Evolutionary conservation across 2,888 invertebrate genomes (phyloP), one percentile per base, ranked within the genome.

Genomic region (Hipparchia semele): DNA sequence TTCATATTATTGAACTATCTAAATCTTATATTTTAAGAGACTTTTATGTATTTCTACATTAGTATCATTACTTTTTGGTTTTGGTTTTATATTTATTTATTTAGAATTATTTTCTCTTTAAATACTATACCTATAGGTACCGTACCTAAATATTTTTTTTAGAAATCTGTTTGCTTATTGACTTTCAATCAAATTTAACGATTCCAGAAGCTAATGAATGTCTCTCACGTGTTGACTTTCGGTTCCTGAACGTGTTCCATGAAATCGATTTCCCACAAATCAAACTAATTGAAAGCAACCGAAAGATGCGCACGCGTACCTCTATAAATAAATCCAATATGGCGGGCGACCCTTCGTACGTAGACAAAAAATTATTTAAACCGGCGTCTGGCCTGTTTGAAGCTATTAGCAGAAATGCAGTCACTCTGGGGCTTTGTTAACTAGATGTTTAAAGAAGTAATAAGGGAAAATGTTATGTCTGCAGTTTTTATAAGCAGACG

Each of bases 251-350:
- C 73, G 75, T 72, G 78, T 84, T 84, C 82, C 82, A 71, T 84
- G 83, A 85, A 87, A 86, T 86, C 84, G 84, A 86, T 87, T 87
- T 83, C 82, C 81, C 82, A 87, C 86, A 90, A 89, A 91, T 91
- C 88, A 90, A 89, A 89, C 87, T 91, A 90, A 89, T 89, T 90
- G 91, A 91, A 89, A 80, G 84, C 86, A 84, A 77, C 77, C 79
- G 82, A 86, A 85, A 84, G 81, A 81, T 71, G 81, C 86, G 85
- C 89, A 84, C 86, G 88, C 86, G 86, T 81, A 74, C 71, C 79
- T 78, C 87, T 88, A 89, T 82, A 88, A 89, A 89, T 90, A 90
- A 83, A 86, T 79, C 51, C 81, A 87, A 87, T 78, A 88, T 86
- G 87, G 87, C 84, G 75, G 83, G 73, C 79, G 83, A 85, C 86